Conservation (phyloP, 2,113 vertebrate species). For the human region DNA sequence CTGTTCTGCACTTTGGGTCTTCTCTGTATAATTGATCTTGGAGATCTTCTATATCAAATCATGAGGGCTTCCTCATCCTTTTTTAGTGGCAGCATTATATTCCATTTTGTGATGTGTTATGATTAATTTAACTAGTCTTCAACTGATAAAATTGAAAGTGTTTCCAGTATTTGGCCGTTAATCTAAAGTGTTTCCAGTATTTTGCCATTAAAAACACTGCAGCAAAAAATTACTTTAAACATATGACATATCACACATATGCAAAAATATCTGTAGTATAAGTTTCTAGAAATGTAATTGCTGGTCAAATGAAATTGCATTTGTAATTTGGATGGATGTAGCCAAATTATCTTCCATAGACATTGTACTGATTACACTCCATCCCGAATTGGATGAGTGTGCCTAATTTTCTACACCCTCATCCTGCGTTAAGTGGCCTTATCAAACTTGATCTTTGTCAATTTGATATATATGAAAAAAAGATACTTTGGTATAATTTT, state of each 20-base stretch:
- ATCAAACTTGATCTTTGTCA: neutral
- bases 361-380: fast-evolving
- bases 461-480: neutral
- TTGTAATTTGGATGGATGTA: neutral
- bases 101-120: neutral
- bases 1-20: neutral
- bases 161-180: neutral
- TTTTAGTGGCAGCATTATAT: neutral
- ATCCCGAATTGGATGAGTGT: neutral
- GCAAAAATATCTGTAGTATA: neutral
- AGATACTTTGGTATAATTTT: neutral
- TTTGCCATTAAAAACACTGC: slow-evolving; percentile 34
- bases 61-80: neutral
- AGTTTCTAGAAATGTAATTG: neutral
- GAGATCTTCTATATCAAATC: slow-evolving; percentile 12
- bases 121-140: neutral
- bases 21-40: neutral
- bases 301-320: neutral
- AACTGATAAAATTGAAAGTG: neutral
- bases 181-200: neutral
- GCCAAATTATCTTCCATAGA: neutral
- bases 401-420: neutral
- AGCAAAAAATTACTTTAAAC: neutral
- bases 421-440: neutral
- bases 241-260: neutral